phyloP scores from a whole-genome alignment of 2,888 invertebrate genomes.

The Piscicola geometra region DNA sequence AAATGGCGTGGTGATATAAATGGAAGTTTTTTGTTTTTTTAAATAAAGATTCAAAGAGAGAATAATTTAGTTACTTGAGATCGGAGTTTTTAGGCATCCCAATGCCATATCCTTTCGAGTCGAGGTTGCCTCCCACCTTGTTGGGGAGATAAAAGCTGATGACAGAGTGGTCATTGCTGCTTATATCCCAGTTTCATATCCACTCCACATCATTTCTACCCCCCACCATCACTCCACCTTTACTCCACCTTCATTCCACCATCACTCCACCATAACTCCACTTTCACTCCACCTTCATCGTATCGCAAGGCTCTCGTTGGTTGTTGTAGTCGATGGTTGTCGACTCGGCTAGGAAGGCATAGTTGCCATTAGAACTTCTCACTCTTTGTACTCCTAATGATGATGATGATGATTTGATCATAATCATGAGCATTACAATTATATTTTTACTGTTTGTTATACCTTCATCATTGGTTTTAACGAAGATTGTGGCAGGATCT shows the following conservation, averaged over 20 bases:
- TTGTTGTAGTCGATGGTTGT: conserved; percentile 74
- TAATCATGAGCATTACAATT: background rate
- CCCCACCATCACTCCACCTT: too few species aligned
- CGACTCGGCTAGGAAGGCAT: conserved; percentile 60
- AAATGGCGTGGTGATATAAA: too few species aligned
- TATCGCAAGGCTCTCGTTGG: conserved; percentile 69
- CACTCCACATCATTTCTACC: too few species aligned
- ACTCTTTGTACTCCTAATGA: conserved; percentile 36
- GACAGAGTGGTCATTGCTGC: background rate
- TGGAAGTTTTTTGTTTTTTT: background rate
- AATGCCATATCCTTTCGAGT: conserved; percentile 81
- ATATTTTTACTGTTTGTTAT: conserved; percentile 59
- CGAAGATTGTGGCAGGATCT: conserved; percentile 70
- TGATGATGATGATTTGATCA: too few species aligned
- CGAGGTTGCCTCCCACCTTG: conserved; percentile 74
- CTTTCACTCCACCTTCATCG: conserved; percentile 61
- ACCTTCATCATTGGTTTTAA: conserved; percentile 70
- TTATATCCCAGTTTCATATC: too few species aligned
- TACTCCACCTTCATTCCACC: too few species aligned
- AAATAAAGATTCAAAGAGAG: background rate
- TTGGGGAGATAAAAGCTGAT: background rate
- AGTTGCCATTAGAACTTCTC: conserved; percentile 42
- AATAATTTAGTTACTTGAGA: conserved; percentile 66
- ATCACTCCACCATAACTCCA: too few species aligned
- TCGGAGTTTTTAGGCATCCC: conserved; percentile 88